Conservation (phyloP, 2,888 invertebrate genomes). For the Tinea semifulvella region DNA sequence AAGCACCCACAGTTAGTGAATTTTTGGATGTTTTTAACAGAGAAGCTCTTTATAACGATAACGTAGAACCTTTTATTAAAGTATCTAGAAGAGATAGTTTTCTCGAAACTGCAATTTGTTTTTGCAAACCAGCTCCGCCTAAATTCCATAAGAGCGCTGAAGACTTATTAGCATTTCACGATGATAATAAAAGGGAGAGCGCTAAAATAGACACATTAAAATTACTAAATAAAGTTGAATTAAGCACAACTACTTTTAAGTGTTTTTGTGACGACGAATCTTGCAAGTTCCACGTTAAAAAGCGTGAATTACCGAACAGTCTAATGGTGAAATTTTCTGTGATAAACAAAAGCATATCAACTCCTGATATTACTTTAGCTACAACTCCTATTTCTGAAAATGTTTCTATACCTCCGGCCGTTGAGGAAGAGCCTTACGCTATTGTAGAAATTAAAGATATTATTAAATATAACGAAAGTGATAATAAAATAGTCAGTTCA, state of each 20-base stretch:
- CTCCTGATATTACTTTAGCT: constrained; percentile 49
- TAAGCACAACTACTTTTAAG: constrained; percentile 44
- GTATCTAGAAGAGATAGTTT: constrained; percentile 44
- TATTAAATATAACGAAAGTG: constrained; percentile 20
- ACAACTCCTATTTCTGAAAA: neutral
- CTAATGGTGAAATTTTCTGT: constrained; percentile 53
- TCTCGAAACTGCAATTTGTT: constrained; percentile 59
- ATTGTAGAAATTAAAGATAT: constrained; percentile 40
- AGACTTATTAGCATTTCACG: constrained; percentile 41
- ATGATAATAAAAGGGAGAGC: constrained; percentile 31
- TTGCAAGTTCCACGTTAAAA: constrained; percentile 44
- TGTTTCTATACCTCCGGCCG: neutral
- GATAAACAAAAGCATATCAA: constrained; percentile 55
- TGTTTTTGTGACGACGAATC: constrained; percentile 52
- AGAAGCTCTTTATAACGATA: constrained; percentile 43
- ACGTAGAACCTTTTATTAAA: constrained; percentile 38
- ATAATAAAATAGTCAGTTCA: constrained; percentile 23
- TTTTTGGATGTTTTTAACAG: constrained; percentile 57
- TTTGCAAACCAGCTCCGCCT: constrained; percentile 47
- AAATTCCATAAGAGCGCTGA: constrained; percentile 56
- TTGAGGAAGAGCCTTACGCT: constrained; percentile 44
- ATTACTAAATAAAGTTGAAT: constrained; percentile 30
- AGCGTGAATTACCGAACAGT: constrained; percentile 35
- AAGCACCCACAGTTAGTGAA: constrained; percentile 50
- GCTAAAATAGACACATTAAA: constrained; percentile 41